Conservation (phyloP, 2,888 invertebrate species). For the Dryomyza anilis region DNA sequence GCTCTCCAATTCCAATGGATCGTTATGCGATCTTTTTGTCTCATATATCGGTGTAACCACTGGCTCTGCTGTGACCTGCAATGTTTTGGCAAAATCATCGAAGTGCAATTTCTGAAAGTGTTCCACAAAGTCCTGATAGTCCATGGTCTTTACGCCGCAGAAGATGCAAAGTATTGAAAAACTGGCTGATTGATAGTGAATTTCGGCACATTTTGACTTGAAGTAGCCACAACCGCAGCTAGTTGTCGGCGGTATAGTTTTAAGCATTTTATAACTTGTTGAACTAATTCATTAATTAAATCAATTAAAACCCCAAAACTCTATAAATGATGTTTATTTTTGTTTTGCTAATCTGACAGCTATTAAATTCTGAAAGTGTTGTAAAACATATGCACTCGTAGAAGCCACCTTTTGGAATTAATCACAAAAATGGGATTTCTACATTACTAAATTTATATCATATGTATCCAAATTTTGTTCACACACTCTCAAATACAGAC, state of each 20-base stretch:
- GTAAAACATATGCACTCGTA: too few species aligned
- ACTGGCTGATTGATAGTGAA: slow-evolving; percentile 33
- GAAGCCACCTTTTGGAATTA: too few species aligned
- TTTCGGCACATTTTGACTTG: slow-evolving; percentile 44
- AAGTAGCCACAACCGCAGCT: slow-evolving; percentile 17
- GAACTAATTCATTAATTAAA: not conserved
- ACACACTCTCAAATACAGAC: too few species aligned
- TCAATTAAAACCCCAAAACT: not conserved
- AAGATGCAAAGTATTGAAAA: slow-evolving; percentile 39
- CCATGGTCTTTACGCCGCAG: slow-evolving; percentile 35
- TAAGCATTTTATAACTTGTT: slow-evolving; percentile 28
- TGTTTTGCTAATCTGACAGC: not conserved
- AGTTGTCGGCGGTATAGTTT: slow-evolving; percentile 17
- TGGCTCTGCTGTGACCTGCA: slow-evolving; percentile 17
- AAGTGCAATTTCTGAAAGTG: slow-evolving; percentile 39
- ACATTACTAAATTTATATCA: too few species aligned
- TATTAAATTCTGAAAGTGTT: too few species aligned
- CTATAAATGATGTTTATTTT: not conserved
- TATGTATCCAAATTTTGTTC: too few species aligned
- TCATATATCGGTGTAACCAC: slow-evolving; percentile 3
- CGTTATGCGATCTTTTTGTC: slow-evolving; percentile 5
- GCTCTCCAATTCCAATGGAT: slow-evolving; percentile 28
- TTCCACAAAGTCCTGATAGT: slow-evolving; percentile 34
- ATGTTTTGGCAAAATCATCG: slow-evolving; percentile 19
- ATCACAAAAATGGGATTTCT: too few species aligned